Evolutionary conservation across 2,888 invertebrate genomes (phyloP).

Genomic region (Epistrophe eligans): DNA sequence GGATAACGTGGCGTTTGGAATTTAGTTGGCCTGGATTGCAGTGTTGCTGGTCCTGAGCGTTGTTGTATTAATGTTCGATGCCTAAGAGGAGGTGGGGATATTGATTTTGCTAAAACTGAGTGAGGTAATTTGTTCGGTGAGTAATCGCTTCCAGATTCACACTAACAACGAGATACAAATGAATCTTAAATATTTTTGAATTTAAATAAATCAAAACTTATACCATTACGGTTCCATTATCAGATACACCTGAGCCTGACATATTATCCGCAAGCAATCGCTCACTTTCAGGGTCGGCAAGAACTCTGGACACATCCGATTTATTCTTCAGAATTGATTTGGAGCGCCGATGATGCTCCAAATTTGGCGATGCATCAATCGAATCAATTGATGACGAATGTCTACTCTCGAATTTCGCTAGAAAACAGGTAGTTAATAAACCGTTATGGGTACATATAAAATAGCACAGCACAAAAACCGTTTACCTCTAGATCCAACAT

Average conservation of each 20-base stretch:
- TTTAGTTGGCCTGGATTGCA: slow-evolving; percentile 83
- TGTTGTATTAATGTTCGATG: slow-evolving; percentile 84
- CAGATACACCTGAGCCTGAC: slow-evolving; percentile 86
- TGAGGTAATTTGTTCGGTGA: slow-evolving; percentile 86
- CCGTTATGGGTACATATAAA: slow-evolving; percentile 48
- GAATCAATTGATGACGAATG: slow-evolving; percentile 89
- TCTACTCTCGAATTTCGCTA: slow-evolving; percentile 86
- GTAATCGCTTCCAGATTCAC: slow-evolving; percentile 88
- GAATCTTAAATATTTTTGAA: neutral
- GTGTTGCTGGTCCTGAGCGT: slow-evolving; percentile 83
- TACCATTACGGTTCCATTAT: slow-evolving; percentile 85
- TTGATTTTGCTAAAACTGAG: slow-evolving; percentile 83
- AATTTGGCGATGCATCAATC: slow-evolving; percentile 88
- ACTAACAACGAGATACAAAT: slow-evolving; percentile 81
- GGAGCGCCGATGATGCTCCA: slow-evolving; percentile 88
- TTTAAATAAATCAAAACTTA: slow-evolving; percentile 2
- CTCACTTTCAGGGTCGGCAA: slow-evolving; percentile 90
- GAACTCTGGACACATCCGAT: slow-evolving; percentile 86
- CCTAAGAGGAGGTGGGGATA: slow-evolving; percentile 84
- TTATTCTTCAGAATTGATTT: slow-evolving; percentile 91
- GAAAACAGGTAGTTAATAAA: slow-evolving; percentile 44
- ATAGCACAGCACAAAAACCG: neutral
- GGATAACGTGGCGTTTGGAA: slow-evolving; percentile 84
- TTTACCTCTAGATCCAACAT: slow-evolving; percentile 83
- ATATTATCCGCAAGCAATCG: slow-evolving; percentile 88